Percentiles rank a stretch among this genome's conserved stretches.
Conservation (phyloP, 2,113 vertebrate species). For the Rhodinocichla rosea region DNA sequence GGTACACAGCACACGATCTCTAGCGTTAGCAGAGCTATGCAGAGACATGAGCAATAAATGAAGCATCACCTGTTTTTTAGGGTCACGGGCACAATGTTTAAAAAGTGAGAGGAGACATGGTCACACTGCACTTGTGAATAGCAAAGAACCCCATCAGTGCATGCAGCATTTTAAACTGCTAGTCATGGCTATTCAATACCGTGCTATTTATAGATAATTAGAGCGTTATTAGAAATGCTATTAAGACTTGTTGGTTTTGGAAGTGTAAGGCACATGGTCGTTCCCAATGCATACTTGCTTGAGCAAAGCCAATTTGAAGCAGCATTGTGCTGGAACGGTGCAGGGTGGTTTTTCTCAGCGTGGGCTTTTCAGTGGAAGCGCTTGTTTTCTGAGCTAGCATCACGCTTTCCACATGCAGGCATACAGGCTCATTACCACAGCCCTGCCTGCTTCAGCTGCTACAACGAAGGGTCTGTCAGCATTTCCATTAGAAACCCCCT, state of each 20-base stretch:
- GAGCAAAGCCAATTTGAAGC: constrained; percentile 6
- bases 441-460: constrained; percentile 24
- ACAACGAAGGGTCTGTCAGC: constrained; percentile 29
- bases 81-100: background rate
- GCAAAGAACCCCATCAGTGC: background rate
- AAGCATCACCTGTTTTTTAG: background rate
- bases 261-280: background rate
- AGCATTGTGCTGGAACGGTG: background rate
- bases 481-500: constrained; percentile 22
- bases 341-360: background rate
- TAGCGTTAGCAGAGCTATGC: background rate
- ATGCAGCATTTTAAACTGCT: background rate
- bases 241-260: background rate
- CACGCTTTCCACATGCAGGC: constrained; percentile 44
- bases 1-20: background rate
- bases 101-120: background rate
- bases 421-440: constrained; percentile 46
- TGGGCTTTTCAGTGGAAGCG: background rate
- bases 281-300: background rate
- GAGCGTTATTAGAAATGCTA: background rate
- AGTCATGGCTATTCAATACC: background rate
- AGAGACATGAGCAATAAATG: background rate
- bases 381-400: constrained; percentile 34
- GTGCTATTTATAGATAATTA: background rate
- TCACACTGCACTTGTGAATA: background rate